Evolutionary conservation across 2,888 invertebrate species (phyloP).

Genomic region (Agrochola lota): DNA sequence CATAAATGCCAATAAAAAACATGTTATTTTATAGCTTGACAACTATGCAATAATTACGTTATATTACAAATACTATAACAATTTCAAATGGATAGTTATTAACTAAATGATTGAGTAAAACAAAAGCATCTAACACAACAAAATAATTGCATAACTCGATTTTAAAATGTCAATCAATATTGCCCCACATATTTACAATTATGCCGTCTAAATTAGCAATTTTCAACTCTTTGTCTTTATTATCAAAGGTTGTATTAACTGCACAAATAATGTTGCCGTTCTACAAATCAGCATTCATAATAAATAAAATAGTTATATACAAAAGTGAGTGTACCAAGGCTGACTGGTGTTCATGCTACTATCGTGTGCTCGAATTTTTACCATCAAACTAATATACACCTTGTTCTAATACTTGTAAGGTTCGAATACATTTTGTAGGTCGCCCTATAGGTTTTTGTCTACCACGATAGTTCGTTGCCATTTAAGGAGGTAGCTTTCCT

Average conservation of each 20-base stretch:
- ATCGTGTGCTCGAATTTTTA: conserved; percentile 75
- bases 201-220: conserved; percentile 45
- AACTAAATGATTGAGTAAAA: conserved; percentile 53
- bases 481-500: conserved; percentile 79
- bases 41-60: conserved; percentile 5
- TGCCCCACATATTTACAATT: conserved; percentile 63
- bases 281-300: conserved; percentile 79
- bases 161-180: conserved; percentile 77
- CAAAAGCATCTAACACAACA: conserved; percentile 71
- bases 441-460: conserved; percentile 65
- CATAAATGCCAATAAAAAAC: neutral
- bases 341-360: conserved; percentile 76
- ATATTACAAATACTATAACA: conserved; percentile 12
- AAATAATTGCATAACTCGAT: conserved; percentile 68
- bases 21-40: neutral
- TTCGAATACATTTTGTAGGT: conserved; percentile 49
- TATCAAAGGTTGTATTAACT: conserved; percentile 64
- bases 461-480: conserved; percentile 70
- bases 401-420: conserved; percentile 67
- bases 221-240: conserved; percentile 67
- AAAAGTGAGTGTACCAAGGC: conserved; percentile 86
- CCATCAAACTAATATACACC: conserved; percentile 73
- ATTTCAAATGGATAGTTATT: conserved; percentile 27
- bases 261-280: conserved; percentile 67
- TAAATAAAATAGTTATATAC: conserved; percentile 73